Conservation (phyloP, 1,140 invertebrate species). For the Brachystomella parvula region DNA sequence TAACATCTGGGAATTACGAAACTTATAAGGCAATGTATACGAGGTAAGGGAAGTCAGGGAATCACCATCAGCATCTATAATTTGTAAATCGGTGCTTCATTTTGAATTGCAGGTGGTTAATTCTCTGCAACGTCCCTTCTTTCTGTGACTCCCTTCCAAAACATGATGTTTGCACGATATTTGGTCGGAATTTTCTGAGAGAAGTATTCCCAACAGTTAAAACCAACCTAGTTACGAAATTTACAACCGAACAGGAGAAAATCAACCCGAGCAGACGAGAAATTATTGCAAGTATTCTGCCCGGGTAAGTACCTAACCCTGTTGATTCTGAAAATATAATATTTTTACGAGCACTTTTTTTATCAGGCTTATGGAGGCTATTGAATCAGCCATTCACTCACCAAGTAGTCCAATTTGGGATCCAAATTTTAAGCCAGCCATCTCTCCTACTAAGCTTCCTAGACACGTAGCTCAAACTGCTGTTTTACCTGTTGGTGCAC, state of each 20-base stretch:
- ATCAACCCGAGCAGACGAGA: constrained; percentile 25
- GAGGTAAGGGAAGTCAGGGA: constrained; percentile 13
- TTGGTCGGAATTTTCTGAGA: constrained; percentile 73
- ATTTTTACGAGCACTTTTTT: constrained; percentile 7
- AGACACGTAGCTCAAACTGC: constrained; percentile 37
- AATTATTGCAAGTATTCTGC: constrained; percentile 25
- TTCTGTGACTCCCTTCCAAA: constrained; percentile 77
- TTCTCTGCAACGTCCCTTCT: constrained; percentile 88
- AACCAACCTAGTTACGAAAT: constrained; percentile 62
- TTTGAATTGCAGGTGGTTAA: constrained; percentile 65
- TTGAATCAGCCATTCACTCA: constrained; percentile 80
- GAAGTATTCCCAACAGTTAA: constrained; percentile 82
- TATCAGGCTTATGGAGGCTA: constrained; percentile 61
- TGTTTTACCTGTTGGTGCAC: constrained; percentile 30
- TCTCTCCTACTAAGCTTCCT: constrained; percentile 51
- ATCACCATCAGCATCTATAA: background rate
- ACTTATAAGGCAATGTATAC: constrained; percentile 30
- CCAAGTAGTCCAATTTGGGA: constrained; percentile 87
- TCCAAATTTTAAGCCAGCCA: constrained; percentile 68
- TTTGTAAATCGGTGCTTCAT: constrained; percentile 15
- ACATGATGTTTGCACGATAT: constrained; percentile 65
- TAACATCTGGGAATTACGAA: constrained; percentile 22
- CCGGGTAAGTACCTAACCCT: constrained; percentile 24
- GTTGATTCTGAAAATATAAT: background rate
- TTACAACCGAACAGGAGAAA: constrained; percentile 33